A percentile compares a stretch with the other conserved stretches of the same genome.
These are phyloP conservation scores for Campopleginae sp. DNA, from an alignment of 2,888 invertebrate species.

Conservation along the genomic window DNA sequence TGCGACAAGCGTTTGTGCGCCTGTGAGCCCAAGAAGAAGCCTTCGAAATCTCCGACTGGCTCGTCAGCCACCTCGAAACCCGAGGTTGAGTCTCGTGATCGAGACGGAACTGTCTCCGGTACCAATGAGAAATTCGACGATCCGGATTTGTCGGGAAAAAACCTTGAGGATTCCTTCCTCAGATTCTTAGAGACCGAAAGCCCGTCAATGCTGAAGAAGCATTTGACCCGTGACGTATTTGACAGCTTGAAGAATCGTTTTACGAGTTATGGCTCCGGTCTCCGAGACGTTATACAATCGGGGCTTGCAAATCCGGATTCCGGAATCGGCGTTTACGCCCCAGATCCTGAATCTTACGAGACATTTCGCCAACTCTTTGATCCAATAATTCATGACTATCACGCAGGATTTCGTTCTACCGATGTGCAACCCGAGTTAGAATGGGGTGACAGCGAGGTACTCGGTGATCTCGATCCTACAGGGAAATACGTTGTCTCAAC, in stretches of 20 bases:
- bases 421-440: conserved; percentile 87
- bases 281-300: conserved; percentile 88
- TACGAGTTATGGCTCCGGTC: conserved; percentile 87
- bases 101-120: conserved; percentile 9
- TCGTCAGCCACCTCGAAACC: conserved; percentile 36
- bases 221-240: conserved; percentile 84
- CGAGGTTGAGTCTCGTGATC: conserved; percentile 23
- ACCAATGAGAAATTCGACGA: conserved; percentile 52
- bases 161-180: conserved; percentile 85
- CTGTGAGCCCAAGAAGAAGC: conserved; percentile 72
- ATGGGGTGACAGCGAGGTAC: conserved; percentile 86
- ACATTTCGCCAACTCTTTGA: conserved; percentile 88
- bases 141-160: conserved; percentile 78
- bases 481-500: conserved; percentile 88
- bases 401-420: conserved; percentile 86
- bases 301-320: conserved; percentile 89
- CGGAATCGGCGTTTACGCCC: conserved; percentile 88
- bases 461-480: conserved; percentile 88
- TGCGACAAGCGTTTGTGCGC: conserved; percentile 78
- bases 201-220: conserved; percentile 88
- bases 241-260: conserved; percentile 86
- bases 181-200: conserved; percentile 85
- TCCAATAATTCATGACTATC: conserved; percentile 89
- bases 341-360: conserved; percentile 89
- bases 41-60: conserved; percentile 52